A percentile compares a stretch with the other conserved stretches of the same genome.
Conservation (phyloP, 2,797 vertebrate genomes). For the Margarornis squamiger region DNA sequence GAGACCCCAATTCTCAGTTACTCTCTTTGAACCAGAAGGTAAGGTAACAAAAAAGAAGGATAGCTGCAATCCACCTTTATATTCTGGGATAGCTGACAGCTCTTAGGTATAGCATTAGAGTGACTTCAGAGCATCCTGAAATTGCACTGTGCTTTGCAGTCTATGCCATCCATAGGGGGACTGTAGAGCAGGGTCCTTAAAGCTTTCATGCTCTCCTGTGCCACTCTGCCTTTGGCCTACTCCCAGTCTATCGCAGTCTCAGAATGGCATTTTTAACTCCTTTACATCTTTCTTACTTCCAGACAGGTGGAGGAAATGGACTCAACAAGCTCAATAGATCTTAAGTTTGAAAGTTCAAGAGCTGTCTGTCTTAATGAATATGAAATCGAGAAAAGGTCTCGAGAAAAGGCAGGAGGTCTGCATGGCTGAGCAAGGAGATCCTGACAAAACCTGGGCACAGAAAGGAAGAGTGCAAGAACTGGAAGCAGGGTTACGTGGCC, state of each 20-base stretch:
- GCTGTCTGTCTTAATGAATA: background rate
- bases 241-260: background rate
- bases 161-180: background rate
- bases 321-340: background rate
- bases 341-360: background rate
- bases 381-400: background rate
- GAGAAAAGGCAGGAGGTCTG: background rate
- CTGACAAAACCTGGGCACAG: background rate
- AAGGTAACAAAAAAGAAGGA: constrained; percentile 38
- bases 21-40: constrained; percentile 31
- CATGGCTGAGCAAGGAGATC: background rate
- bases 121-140: constrained; percentile 1
- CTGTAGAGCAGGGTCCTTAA: fast-evolving
- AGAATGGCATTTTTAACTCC: background rate
- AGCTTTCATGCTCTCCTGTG: fast-evolving
- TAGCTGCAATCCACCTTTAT: constrained; percentile 13
- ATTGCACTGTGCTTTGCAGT: background rate
- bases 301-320: background rate
- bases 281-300: background rate
- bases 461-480: background rate
- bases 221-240: background rate
- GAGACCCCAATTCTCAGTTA: constrained; percentile 14
- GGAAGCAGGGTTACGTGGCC: background rate
- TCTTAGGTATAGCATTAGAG: background rate
- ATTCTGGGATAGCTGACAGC: background rate